A percentile compares a stretch with the other conserved stretches of the same genome.
Conservation (phyloP, 2,113 vertebrate species). For the Chloropsis hardwickii region DNA sequence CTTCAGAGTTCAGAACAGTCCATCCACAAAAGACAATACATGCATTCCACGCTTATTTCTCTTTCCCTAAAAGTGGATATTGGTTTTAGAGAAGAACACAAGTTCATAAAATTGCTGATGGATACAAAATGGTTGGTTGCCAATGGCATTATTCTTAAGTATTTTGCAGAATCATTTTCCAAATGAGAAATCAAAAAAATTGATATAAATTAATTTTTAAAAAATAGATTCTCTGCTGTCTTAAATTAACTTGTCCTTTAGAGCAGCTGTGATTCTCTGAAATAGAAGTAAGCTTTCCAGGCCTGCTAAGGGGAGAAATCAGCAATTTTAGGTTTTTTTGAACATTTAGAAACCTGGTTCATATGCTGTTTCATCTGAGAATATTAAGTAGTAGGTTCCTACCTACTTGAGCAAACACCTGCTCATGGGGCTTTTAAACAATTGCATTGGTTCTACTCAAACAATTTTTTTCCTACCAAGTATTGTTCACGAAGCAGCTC, state of each 20-base stretch:
- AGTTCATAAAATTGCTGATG: not conserved
- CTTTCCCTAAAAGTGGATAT: not conserved
- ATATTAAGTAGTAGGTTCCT: not conserved
- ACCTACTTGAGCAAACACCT: not conserved
- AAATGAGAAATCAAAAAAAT: not conserved
- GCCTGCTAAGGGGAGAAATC: not conserved
- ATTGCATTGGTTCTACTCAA: not conserved
- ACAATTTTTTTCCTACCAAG: not conserved
- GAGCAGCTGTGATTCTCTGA: not conserved
- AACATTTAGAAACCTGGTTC: not conserved
- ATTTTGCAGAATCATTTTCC: not conserved
- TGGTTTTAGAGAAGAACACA: not conserved
- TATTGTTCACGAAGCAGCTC: not conserved
- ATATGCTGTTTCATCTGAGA: not conserved
- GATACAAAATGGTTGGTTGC: not conserved
- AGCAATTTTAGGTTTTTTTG: not conserved
- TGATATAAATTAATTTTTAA: not conserved
- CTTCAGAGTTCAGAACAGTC: not conserved
- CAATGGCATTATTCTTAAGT: not conserved
- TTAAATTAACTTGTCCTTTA: not conserved
- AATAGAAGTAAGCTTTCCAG: not conserved
- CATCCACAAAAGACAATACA: not conserved
- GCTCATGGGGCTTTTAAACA: not conserved
- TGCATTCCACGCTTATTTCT: not conserved
- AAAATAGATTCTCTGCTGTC: fast-evolving